Conservation (phyloP, 30 jellyfish, hydroid and myxozoan genomes). For the Cassiopea andromeda region DNA sequence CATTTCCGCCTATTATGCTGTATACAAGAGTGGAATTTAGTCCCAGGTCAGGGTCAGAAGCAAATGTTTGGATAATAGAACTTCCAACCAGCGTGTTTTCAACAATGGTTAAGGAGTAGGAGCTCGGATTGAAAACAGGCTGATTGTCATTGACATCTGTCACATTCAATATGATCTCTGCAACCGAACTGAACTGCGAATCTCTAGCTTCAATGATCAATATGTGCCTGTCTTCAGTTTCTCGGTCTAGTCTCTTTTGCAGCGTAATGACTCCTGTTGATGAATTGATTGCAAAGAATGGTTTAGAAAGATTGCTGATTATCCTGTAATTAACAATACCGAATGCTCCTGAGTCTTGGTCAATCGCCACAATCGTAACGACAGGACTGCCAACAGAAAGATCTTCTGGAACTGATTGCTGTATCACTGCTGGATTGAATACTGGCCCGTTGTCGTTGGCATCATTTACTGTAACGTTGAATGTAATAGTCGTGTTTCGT, state of each 20-base stretch:
- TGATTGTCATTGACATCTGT: slow-evolving; percentile 94
- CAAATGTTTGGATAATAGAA: slow-evolving; percentile 74
- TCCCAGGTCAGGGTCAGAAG: slow-evolving; percentile 90
- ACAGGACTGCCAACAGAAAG: slow-evolving; percentile 70
- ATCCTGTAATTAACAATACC: slow-evolving; percentile 85
- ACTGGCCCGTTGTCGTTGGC: slow-evolving; percentile 89
- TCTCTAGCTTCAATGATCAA: slow-evolving; percentile 81
- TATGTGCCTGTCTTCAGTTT: slow-evolving; percentile 75
- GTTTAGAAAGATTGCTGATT: slow-evolving; percentile 71
- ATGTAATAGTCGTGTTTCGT: slow-evolving; percentile 58
- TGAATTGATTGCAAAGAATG: slow-evolving; percentile 62
- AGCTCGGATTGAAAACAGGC: slow-evolving; percentile 71
- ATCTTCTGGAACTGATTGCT: slow-evolving; percentile 79
- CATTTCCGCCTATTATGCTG: slow-evolving; percentile 55
- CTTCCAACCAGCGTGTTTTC: slow-evolving; percentile 77
- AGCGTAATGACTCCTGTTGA: slow-evolving; percentile 83
- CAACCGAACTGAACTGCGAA: slow-evolving; percentile 63
- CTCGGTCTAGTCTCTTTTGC: slow-evolving; percentile 78
- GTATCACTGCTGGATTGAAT: slow-evolving; percentile 44
- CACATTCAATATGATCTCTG: slow-evolving; percentile 80
- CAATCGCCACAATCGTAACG: slow-evolving; percentile 57
- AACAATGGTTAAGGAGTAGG: slow-evolving; percentile 63
- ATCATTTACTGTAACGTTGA: slow-evolving; percentile 75
- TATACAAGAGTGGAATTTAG: slow-evolving; percentile 64
- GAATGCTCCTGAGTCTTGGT: slow-evolving; percentile 73